Conservation (phyloP, 1,140 invertebrate genomes). For the Samia ricini region DNA sequence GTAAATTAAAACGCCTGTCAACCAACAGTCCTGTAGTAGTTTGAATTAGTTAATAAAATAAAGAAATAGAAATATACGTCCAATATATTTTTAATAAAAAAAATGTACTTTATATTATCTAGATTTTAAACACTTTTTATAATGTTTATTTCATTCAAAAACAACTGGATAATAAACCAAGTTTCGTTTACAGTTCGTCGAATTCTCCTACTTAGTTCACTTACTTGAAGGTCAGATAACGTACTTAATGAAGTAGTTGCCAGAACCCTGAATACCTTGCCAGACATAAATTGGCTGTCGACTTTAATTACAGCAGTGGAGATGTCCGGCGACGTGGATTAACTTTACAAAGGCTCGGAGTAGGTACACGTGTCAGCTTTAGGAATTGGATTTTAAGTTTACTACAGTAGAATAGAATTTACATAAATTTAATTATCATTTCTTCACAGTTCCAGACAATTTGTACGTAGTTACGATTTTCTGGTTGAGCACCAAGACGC, state of each 20-base stretch:
- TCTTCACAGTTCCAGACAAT: no score
- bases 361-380: neutral
- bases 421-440: neutral
- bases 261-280: neutral
- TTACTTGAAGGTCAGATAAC: neutral
- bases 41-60: no score
- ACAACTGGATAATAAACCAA: neutral
- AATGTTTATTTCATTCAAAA: neutral
- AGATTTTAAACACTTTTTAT: no score
- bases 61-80: no score
- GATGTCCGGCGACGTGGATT: slow-evolving; percentile 8
- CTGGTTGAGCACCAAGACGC: no score
- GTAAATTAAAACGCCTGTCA: no score
- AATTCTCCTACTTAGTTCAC: neutral
- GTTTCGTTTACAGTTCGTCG: neutral
- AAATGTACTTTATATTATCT: no score
- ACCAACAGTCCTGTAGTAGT: no score
- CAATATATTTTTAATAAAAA: no score
- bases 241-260: neutral
- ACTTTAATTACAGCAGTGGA: slow-evolving; percentile 6
- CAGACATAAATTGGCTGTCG: slow-evolving; percentile 7
- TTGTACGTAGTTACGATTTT: no score
- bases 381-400: neutral
- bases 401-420: neutral
- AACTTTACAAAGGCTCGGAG: neutral